Conservation (phyloP, 2,113 vertebrate genomes). For the Sciurus niger region DNA sequence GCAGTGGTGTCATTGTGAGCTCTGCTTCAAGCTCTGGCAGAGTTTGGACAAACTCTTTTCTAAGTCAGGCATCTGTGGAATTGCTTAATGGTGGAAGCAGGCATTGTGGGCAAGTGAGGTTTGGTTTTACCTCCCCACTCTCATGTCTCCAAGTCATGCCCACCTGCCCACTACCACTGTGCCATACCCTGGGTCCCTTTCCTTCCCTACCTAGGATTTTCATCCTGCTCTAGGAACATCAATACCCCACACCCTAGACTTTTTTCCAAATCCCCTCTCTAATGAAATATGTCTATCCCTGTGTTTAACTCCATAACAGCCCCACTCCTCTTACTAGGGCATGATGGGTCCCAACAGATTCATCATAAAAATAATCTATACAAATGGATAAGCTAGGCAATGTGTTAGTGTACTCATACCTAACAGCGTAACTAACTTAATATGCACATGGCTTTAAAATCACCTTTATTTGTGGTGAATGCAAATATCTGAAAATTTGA, state of each 20-base stretch:
- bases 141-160: neutral
- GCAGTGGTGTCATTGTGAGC: neutral
- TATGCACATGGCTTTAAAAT: neutral
- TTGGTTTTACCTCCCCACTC: neutral
- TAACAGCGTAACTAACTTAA: neutral
- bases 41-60: neutral
- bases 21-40: neutral
- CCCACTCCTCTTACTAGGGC: neutral
- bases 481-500: slow-evolving; percentile 16
- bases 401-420: neutral
- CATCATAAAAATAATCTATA: neutral
- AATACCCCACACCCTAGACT: neutral
- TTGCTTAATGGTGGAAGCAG: neutral
- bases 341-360: neutral
- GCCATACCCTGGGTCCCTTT: neutral
- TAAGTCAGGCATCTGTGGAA: neutral
- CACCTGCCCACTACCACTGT: neutral
- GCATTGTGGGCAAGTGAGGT: neutral
- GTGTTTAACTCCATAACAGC: neutral
- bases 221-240: neutral
- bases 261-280: neutral
- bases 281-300: neutral
- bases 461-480: neutral
- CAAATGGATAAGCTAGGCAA: neutral
- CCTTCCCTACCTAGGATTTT: neutral